Evolutionary conservation across 2,797 vertebrate species (phyloP).

Genomic region (Coluber constrictor): DNA sequence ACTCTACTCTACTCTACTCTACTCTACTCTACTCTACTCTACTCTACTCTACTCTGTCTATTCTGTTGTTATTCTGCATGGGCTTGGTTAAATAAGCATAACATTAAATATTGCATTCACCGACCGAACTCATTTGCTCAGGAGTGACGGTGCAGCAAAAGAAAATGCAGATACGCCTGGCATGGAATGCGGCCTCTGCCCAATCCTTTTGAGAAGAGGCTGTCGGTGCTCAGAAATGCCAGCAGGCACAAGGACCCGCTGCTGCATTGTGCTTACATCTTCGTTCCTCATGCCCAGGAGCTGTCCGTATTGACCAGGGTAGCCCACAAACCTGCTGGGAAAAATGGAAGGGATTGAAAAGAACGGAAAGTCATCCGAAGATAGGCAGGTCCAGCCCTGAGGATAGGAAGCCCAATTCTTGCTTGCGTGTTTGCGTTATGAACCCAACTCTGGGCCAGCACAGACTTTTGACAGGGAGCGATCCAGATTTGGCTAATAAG

Average conservation of each 20-base stretch:
- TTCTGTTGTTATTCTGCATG: background rate
- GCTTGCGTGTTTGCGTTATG: fast-evolving
- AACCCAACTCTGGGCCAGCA: background rate
- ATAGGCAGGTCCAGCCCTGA: no score
- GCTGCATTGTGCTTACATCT: constrained; percentile 69
- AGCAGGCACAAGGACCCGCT: background rate
- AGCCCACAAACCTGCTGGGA: constrained; percentile 75
- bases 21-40: no score
- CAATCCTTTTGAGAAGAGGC: background rate
- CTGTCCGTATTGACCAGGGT: constrained; percentile 77
- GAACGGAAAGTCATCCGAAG: no score
- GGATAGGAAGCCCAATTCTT: fast-evolving
- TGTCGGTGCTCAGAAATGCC: background rate
- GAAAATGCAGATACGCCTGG: background rate
- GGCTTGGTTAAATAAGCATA: background rate
- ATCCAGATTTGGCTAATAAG: background rate
- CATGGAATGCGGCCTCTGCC: background rate
- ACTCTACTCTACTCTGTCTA: background rate
- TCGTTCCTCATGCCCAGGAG: constrained; percentile 81
- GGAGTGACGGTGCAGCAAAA: no score
- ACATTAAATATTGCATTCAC: background rate
- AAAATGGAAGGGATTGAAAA: background rate
- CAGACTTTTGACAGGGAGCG: background rate
- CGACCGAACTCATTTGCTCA: background rate
- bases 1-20: no score